A percentile compares a stretch with the other conserved stretches of the same genome.
Conservation (phyloP, 2,113 vertebrate species). For the Semicossyphus pulcher region DNA sequence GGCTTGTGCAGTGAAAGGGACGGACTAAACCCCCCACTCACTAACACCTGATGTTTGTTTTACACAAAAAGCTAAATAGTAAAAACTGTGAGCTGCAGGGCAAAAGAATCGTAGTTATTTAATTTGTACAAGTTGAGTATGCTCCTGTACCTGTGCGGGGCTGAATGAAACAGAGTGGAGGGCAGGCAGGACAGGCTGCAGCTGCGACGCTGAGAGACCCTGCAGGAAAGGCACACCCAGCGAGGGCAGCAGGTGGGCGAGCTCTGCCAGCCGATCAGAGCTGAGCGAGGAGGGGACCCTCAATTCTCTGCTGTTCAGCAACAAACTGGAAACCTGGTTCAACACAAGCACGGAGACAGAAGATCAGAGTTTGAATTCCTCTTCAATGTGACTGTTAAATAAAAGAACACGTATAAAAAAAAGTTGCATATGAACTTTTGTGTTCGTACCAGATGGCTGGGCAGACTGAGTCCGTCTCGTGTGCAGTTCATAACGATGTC, state of each 20-base stretch:
- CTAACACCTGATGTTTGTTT: neutral
- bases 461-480: constrained; percentile 58
- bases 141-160: constrained; percentile 77
- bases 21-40: neutral
- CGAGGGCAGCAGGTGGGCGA: constrained; percentile 77
- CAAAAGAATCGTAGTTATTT: neutral
- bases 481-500: constrained; percentile 77
- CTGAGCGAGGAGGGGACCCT: constrained; percentile 62
- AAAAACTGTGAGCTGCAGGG: neutral
- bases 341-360: neutral
- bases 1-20: constrained; percentile 22
- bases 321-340: constrained; percentile 75
- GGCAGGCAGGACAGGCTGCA: constrained; percentile 63
- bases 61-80: neutral
- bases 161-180: constrained; percentile 75
- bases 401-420: neutral
- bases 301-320: constrained; percentile 69
- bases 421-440: neutral
- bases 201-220: constrained; percentile 73
- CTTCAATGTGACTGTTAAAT: neutral
- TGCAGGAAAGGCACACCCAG: constrained; percentile 80
- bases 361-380: neutral
- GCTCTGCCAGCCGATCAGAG: constrained; percentile 61
- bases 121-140: neutral
- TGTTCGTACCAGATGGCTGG: constrained; percentile 78